Percentiles rank a stretch among this genome's conserved stretches.
Evolutionary conservation across 2,888 invertebrate species (phyloP).

Genomic region (Liopterus haemorrhoidalis): DNA sequence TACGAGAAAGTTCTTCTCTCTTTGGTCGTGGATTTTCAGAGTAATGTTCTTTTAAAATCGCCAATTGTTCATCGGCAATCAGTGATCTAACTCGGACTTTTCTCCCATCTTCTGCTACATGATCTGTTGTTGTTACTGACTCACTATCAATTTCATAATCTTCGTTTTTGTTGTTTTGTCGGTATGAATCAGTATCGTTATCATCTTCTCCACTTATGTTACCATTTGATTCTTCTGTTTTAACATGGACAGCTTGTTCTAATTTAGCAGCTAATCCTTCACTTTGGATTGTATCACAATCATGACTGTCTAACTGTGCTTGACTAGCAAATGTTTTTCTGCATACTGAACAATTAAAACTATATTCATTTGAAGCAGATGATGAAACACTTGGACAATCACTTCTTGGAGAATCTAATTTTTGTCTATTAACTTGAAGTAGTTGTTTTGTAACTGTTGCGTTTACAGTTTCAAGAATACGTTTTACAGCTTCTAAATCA

Average conservation of each 20-base stretch:
- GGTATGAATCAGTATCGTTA: slow-evolving; percentile 46
- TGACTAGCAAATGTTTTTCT: slow-evolving; percentile 54
- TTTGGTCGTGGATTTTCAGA: slow-evolving; percentile 87
- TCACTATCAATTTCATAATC: slow-evolving; percentile 54
- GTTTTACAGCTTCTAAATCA: slow-evolving; percentile 60
- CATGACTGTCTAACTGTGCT: slow-evolving; percentile 63
- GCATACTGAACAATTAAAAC: slow-evolving; percentile 54
- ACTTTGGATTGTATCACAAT: slow-evolving; percentile 61
- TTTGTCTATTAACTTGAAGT: slow-evolving; percentile 63
- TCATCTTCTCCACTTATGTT: slow-evolving; percentile 56
- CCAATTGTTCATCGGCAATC: slow-evolving; percentile 90
- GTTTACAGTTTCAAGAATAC: slow-evolving; percentile 68
- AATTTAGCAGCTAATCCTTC: slow-evolving; percentile 75
- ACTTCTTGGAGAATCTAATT: slow-evolving; percentile 50
- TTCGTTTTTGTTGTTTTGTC: slow-evolving; percentile 47
- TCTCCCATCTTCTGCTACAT: slow-evolving; percentile 54
- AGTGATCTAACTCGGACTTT: slow-evolving; percentile 89
- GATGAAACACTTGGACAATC: slow-evolving; percentile 44
- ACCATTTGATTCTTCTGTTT: slow-evolving; percentile 50
- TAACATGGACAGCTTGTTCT: slow-evolving; percentile 57
- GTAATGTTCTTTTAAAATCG: slow-evolving; percentile 83
- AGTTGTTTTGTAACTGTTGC: slow-evolving; percentile 69
- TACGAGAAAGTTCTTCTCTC: slow-evolving; percentile 84
- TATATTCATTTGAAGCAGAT: slow-evolving; percentile 38
- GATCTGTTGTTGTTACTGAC: slow-evolving; percentile 46